These are phyloP conservation scores for Malacoraja senta DNA, from an alignment of 2,797 vertebrate genomes.

Conservation along the genomic window DNA sequence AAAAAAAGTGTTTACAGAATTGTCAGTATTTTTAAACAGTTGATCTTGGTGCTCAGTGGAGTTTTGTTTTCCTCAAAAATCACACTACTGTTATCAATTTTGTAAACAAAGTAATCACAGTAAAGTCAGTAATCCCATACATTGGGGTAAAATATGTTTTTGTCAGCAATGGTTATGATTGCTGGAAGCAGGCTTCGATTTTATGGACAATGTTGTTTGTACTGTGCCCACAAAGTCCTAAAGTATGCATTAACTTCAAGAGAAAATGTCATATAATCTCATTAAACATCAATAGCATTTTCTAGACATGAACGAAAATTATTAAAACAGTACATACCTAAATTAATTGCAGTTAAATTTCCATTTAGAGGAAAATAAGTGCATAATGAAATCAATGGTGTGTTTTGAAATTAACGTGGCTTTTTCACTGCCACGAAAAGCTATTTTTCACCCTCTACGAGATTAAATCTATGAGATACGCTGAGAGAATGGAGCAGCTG, in stretches of 20 bases:
- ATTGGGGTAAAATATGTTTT: not conserved
- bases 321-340: not conserved
- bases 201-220: not conserved
- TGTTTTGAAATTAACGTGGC: not conserved
- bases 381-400: not conserved
- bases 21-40: constrained; percentile 15
- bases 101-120: not conserved
- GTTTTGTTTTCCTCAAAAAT: not conserved
- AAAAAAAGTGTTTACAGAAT: not conserved
- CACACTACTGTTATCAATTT: not conserved
- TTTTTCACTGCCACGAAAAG: not conserved
- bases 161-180: not conserved
- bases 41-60: constrained; percentile 7
- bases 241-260: not conserved
- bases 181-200: not conserved
- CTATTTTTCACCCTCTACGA: not conserved
- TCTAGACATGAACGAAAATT: not conserved
- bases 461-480: too few species aligned
- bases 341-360: constrained; percentile 14
- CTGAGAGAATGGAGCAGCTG: too few species aligned
- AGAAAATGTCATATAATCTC: not conserved
- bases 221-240: not conserved
- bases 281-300: not conserved
- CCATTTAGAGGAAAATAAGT: not conserved
- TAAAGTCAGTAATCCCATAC: not conserved